Base-by-base conservation (phyloP, 2,888 invertebrate species). In the Iphiclides podalirius region DNA sequence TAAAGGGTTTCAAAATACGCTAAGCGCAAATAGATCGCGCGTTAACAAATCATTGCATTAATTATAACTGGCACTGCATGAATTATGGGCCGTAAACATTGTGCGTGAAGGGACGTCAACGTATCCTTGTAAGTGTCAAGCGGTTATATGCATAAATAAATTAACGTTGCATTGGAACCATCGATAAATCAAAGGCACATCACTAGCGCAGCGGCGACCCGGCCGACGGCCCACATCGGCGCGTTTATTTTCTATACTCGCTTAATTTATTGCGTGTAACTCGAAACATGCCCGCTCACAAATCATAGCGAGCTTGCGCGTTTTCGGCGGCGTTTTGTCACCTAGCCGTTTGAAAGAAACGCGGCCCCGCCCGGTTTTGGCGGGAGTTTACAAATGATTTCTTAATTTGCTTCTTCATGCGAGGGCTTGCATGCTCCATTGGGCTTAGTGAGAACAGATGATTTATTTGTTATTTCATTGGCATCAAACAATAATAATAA, bases 211-310 rank as follows among this genome's bases (percentile, higher is more conserved):
- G 54, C 50, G 64, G 63, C 63, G 66, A 61, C 56, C 63, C 63
- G 64, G 64, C 66, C 61, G 63, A 58, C 70, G 72, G 70, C 67
- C 66, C 71, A 69, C 72, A 78, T 79, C 70, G 75, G 72, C 70
- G 75, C 72, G 74, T 78, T 77, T 75, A 78, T 79, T 81, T 78
- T 77, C 72, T 75, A 79, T 75, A 72, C 71, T 66, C 66, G 70
- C 73, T 77, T 78, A 81, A 84, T 82, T 82, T 80, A 83, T 80
- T 72, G 67, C 63, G 60, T 69, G 79, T 75, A 79, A 78, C 76
- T 70, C 68, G 77, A 77, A 76, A 76, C 74, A 72, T 74, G 68
- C 68, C 61, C 67, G 69, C 64, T 75, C 72, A 75, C 77, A 79
- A 81, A 79, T 81, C 78, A 79, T 74, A 59, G 54, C 62, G 67